Evolutionary conservation across 2,113 vertebrate species (phyloP).

Genomic region (Misgurnus anguillicaudatus): DNA sequence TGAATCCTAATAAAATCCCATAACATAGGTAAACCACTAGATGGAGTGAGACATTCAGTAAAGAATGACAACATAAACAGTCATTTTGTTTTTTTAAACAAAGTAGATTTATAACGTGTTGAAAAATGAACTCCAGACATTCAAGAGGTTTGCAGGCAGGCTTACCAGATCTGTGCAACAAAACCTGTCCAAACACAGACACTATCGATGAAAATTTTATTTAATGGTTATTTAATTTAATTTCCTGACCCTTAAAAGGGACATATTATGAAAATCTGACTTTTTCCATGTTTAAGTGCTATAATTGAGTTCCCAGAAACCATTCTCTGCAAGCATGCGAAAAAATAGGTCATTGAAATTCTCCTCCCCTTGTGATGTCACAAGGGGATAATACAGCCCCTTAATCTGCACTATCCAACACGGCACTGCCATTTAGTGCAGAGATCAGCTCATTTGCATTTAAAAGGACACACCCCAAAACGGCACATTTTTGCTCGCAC

Average conservation of each 20-base stretch:
- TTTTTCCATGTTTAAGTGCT: too few species aligned
- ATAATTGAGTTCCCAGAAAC: too few species aligned
- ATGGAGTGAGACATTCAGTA: not conserved
- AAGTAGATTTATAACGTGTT: not conserved
- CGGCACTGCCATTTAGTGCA: too few species aligned
- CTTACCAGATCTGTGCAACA: too few species aligned
- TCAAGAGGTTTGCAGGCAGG: not conserved
- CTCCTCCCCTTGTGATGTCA: too few species aligned
- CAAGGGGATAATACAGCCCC: too few species aligned
- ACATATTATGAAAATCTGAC: too few species aligned
- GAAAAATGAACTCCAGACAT: not conserved
- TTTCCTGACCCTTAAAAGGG: not conserved
- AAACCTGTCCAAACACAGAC: not conserved
- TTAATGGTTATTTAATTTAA: not conserved
- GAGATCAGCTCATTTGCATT: too few species aligned
- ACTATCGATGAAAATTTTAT: not conserved
- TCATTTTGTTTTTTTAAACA: not conserved
- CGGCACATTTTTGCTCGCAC: not conserved
- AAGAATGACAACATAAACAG: not conserved
- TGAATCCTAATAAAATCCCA: not conserved
- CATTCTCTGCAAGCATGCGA: too few species aligned
- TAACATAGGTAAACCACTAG: conserved; percentile 22
- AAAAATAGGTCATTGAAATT: too few species aligned
- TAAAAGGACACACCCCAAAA: too few species aligned
- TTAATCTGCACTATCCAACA: too few species aligned